phyloP scores from a whole-genome alignment of 2,113 vertebrate species.

The Chauna torquata region DNA sequence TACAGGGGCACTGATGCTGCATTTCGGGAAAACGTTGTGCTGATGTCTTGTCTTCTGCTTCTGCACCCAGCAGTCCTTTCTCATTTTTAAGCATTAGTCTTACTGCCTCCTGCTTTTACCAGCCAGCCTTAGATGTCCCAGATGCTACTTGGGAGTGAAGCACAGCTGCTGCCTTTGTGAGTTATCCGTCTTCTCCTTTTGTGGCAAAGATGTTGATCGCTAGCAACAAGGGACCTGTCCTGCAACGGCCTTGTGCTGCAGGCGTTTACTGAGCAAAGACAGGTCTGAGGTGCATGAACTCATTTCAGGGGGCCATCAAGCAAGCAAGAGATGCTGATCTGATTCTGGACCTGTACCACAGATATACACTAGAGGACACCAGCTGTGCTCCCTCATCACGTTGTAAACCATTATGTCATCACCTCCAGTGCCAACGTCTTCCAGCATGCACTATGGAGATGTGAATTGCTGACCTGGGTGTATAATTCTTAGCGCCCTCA shows the following conservation, averaged over 20 bases:
- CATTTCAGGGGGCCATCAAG: not conserved
- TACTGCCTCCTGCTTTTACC: not conserved
- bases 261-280: not conserved
- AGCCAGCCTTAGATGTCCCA: not conserved
- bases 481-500: not conserved
- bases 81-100: not conserved
- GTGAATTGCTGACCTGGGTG: not conserved
- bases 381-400: fast-evolving
- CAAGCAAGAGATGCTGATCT: not conserved
- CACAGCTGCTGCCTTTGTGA: not conserved
- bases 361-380: not conserved
- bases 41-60: not conserved
- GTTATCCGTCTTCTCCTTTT: not conserved
- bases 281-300: not conserved
- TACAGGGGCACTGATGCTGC: not conserved
- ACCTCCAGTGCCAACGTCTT: not conserved
- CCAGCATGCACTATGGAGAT: not conserved
- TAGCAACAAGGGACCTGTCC: not conserved
- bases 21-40: not conserved
- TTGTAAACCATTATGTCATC: not conserved
- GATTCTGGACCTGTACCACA: not conserved
- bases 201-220: fast-evolving
- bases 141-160: not conserved
- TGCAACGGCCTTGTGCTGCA: not conserved
- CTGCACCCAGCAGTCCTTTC: not conserved